phyloP scores from a whole-genome alignment of 1,140 invertebrate genomes.

The Solenopsis invicta region DNA sequence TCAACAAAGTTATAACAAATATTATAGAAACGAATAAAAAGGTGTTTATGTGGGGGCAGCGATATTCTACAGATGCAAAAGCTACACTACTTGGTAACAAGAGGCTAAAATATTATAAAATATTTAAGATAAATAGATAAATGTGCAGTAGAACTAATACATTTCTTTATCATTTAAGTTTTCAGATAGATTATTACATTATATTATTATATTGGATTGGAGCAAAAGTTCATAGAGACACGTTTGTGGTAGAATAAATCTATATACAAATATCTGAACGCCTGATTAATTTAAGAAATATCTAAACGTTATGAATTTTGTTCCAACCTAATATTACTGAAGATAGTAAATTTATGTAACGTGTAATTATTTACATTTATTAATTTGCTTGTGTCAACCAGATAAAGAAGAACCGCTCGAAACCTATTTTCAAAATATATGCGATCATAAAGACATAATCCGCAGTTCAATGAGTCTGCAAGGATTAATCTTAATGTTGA shows the following conservation, averaged over 20 bases:
- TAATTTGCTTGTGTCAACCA: conserved; percentile 47
- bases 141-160: background rate
- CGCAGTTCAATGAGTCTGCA: conserved; percentile 91
- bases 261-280: no score
- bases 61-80: conserved; percentile 52
- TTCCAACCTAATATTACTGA: background rate
- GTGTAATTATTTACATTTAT: conserved; percentile 33
- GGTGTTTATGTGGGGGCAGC: conserved; percentile 91
- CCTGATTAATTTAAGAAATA: no score
- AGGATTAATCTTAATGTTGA: conserved; percentile 89
- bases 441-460: conserved; percentile 93
- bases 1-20: conserved; percentile 89
- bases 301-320: no score
- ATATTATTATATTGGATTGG: background rate
- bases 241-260: no score
- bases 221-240: no score
- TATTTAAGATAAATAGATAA: background rate
- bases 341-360: background rate
- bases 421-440: conserved; percentile 91
- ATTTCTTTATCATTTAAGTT: conserved; percentile 4
- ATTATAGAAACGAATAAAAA: conserved; percentile 90
- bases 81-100: conserved; percentile 45
- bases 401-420: conserved; percentile 56
- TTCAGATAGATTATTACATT: background rate
- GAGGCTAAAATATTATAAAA: conserved; percentile 40